These are phyloP conservation scores for Eupeodes latifasciatus DNA, from an alignment of 2,888 invertebrate genomes.

Conservation along the genomic window DNA sequence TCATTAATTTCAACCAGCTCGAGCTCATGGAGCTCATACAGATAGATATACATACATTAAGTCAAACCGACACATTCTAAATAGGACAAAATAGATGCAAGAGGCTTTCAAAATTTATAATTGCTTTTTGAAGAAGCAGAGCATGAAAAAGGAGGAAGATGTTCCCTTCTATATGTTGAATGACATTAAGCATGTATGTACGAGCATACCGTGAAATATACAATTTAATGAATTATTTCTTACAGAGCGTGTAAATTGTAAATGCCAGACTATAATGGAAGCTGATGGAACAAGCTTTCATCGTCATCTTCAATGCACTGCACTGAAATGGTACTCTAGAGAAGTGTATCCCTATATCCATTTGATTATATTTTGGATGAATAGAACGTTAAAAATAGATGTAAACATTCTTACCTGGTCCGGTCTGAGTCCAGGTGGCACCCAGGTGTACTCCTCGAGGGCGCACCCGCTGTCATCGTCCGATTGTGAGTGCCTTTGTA, in stretches of 20 bases:
- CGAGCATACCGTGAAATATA: conserved; percentile 41
- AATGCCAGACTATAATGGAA: conserved; percentile 13
- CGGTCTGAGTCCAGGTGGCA: conserved; percentile 97
- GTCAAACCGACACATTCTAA: background rate
- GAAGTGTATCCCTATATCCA: background rate
- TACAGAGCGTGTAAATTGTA: conserved; percentile 43
- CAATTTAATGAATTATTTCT: conserved; percentile 60
- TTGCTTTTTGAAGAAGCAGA: conserved; percentile 22
- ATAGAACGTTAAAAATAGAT: conserved; percentile 2
- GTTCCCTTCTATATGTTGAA: conserved; percentile 19
- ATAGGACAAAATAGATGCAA: conserved; percentile 6
- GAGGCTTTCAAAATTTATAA: conserved; percentile 27
- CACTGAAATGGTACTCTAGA: background rate
- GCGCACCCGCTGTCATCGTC: conserved; percentile 99
- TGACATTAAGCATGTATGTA: conserved; percentile 48
- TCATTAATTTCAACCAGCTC: conserved; percentile 19
- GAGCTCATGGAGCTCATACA: no score
- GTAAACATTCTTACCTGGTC: conserved; percentile 91
- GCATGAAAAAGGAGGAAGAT: conserved; percentile 14
- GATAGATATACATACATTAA: background rate
- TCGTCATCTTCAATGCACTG: no score
- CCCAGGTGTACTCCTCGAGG: conserved; percentile 99
- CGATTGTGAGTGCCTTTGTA: conserved; percentile 94
- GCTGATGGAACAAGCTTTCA: background rate
- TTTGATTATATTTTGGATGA: background rate